phyloP scores from a whole-genome alignment of 2,113 vertebrate species.

The Cyphomyrus plagiostoma region DNA sequence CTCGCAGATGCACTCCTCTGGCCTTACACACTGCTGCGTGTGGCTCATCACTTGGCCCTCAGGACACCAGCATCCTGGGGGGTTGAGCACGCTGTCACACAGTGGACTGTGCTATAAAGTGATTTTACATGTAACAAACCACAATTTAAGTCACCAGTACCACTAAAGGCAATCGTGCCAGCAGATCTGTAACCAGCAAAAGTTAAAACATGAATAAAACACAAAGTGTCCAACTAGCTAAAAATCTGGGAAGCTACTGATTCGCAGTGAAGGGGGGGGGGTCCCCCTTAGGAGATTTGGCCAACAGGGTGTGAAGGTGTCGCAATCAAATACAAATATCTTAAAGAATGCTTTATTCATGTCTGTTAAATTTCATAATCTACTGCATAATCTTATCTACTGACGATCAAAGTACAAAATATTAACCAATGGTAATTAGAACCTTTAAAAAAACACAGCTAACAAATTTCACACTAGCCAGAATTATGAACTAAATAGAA shows the following conservation, averaged over 20 bases:
- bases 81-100: no score
- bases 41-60: conserved; percentile 63
- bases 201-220: background rate
- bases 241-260: background rate
- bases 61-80: conserved; percentile 77
- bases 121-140: background rate
- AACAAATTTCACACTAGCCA: background rate
- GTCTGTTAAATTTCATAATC: background rate
- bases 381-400: background rate
- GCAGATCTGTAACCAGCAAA: background rate
- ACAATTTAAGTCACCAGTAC: background rate
- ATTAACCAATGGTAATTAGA: background rate
- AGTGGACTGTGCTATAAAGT: background rate
- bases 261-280: background rate
- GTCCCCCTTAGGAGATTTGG: background rate
- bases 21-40: conserved; percentile 57
- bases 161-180: background rate
- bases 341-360: background rate
- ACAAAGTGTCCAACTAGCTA: background rate
- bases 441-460: background rate
- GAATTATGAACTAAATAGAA: background rate
- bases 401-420: background rate
- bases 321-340: background rate
- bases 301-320: background rate
- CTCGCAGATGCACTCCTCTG: conserved; percentile 67